phyloP scores from a whole-genome alignment of 1,140 invertebrate species.

The Physella acuta region DNA sequence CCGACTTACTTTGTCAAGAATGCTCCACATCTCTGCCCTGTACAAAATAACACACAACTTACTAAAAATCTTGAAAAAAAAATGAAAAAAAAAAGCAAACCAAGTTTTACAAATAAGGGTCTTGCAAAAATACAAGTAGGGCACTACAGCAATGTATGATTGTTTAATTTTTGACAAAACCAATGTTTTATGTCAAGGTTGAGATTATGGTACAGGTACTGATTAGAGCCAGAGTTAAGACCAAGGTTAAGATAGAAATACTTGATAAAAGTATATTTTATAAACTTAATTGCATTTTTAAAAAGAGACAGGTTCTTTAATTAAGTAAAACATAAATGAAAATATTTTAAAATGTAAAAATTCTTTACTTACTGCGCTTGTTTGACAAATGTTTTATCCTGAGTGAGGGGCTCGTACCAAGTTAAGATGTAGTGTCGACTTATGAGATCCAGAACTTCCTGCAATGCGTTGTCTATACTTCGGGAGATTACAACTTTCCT shows the following conservation, averaged over 20 bases:
- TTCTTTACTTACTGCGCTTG: constrained; percentile 20
- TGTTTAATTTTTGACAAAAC: background rate
- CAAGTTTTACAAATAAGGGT: no score
- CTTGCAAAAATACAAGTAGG: no score
- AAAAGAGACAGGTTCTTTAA: background rate
- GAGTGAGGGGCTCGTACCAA: constrained; percentile 73
- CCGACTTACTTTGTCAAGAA: constrained; percentile 74
- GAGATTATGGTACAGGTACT: background rate
- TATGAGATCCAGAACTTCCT: constrained; percentile 78
- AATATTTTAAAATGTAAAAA: background rate
- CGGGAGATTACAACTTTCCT: constrained; percentile 61
- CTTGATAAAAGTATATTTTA: background rate
- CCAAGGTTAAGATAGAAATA: no score
- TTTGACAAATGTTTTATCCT: constrained; percentile 51
- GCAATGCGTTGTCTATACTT: constrained; percentile 78
- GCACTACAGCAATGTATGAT: background rate
- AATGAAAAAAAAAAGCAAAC: no score
- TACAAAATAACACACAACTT: constrained; percentile 21
- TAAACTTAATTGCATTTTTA: background rate
- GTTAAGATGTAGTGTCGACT: constrained; percentile 76
- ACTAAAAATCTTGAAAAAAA: no score
- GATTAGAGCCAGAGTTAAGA: no score
- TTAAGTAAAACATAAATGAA: background rate
- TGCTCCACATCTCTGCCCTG: constrained; percentile 82
- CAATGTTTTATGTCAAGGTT: background rate